These are phyloP conservation scores for Pseudolaguvia tuberculata DNA, from an alignment of 2,113 vertebrate species.

Conservation along the genomic window DNA sequence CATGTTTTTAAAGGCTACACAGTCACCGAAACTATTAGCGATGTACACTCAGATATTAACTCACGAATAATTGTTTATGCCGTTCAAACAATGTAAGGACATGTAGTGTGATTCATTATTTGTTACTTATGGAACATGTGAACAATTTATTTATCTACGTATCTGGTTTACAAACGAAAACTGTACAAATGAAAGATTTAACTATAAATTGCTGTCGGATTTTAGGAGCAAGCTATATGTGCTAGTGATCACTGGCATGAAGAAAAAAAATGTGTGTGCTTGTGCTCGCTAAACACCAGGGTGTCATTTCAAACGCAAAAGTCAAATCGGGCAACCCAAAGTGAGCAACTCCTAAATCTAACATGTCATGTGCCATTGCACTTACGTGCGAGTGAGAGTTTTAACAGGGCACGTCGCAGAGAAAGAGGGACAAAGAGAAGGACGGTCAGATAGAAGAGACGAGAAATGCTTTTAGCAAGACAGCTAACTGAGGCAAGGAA, in stretches of 20 bases:
- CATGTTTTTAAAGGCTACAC: not conserved
- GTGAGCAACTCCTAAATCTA: constrained; percentile 57
- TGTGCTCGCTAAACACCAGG: constrained; percentile 46
- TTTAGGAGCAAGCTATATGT: not conserved
- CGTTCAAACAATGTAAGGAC: not conserved
- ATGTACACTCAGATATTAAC: not conserved
- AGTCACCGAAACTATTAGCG: not conserved
- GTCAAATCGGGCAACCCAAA: constrained; percentile 21
- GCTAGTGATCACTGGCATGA: not conserved
- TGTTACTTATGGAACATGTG: not conserved
- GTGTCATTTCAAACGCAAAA: too few relatives aligned
- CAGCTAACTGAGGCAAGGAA: not conserved
- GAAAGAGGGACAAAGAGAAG: constrained; percentile 9
- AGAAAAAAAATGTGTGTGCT: not conserved
- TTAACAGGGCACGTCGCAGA: constrained; percentile 1
- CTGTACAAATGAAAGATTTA: not conserved
- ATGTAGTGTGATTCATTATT: not conserved
- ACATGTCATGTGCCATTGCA: constrained; percentile 54
- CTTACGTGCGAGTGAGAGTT: constrained; percentile 52
- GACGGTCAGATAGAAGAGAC: not conserved
- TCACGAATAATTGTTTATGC: too few relatives aligned
- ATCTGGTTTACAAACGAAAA: too few relatives aligned
- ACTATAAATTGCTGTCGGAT: not conserved
- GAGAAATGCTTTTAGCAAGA: not conserved
- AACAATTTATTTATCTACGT: not conserved